These are phyloP conservation scores for Zaprionus bogoriensis DNA, from an alignment of 2,888 invertebrate species.

Conservation along the genomic window DNA sequence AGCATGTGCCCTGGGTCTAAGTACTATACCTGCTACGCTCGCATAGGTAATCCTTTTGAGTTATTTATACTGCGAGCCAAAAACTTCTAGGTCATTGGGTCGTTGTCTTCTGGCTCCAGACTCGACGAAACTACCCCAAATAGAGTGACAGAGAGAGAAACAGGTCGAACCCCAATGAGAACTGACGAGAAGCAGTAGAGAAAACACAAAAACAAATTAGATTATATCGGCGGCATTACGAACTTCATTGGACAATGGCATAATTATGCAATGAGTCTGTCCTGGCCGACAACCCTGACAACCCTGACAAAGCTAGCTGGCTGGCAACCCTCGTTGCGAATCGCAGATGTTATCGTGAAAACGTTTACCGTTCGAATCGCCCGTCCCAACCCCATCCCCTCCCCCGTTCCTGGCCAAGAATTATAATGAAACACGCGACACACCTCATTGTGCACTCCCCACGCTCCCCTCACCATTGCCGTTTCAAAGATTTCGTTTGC, in stretches of 20 bases:
- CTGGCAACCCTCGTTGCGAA: slow-evolving; percentile 34
- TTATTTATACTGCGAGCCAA: not conserved
- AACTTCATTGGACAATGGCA: slow-evolving; percentile 73
- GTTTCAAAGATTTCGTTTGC: slow-evolving; percentile 60
- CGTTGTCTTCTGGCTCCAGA: slow-evolving; percentile 16
- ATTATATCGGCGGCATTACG: slow-evolving; percentile 66
- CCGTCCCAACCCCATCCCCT: slow-evolving; percentile 16
- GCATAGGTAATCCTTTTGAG: slow-evolving; percentile 31
- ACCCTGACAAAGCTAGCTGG: slow-evolving; percentile 36
- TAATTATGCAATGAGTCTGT: slow-evolving; percentile 75
- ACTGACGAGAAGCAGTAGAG: not conserved
- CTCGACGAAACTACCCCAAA: slow-evolving; percentile 37
- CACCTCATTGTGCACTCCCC: not conserved
- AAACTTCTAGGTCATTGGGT: slow-evolving; percentile 64
- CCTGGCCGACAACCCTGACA: slow-evolving; percentile 31
- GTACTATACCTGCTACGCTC: no score
- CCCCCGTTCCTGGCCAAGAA: slow-evolving; percentile 18
- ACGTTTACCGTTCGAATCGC: slow-evolving; percentile 65
- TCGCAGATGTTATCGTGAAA: slow-evolving; percentile 77
- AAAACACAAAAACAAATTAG: slow-evolving; percentile 53
- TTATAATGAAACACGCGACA: slow-evolving; percentile 71
- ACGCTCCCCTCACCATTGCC: not conserved
- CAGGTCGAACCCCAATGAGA: slow-evolving; percentile 9
- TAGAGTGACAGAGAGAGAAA: not conserved
- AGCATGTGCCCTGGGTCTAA: no score